Evolutionary conservation across 2,888 invertebrate species (phyloP).

Genomic region (Tipula vernalis): DNA sequence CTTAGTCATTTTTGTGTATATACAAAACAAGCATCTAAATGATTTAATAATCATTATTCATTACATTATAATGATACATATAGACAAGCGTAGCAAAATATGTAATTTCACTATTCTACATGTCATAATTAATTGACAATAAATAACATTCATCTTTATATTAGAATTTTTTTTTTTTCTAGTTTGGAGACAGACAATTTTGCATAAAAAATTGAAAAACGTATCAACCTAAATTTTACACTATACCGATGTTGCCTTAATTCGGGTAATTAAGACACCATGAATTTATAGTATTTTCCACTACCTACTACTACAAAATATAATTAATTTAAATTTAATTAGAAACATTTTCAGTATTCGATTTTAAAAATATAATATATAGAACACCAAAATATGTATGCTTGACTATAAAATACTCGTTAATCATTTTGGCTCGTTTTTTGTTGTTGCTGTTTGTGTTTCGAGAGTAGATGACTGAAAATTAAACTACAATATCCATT

Average conservation of each 20-base stretch:
- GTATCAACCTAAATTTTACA: too few relatives aligned
- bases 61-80: not conserved
- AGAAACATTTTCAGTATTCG: not conserved
- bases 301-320: not conserved
- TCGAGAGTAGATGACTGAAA: too few relatives aligned
- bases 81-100: not conserved
- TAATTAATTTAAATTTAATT: not conserved
- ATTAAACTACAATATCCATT: not conserved
- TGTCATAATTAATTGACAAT: not conserved
- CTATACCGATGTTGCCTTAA: not conserved
- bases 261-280: not conserved
- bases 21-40: not conserved
- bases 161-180: not conserved
- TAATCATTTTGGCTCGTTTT: not conserved
- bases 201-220: not conserved
- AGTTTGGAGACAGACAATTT: not conserved
- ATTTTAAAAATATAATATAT: not conserved
- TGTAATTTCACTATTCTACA: not conserved
- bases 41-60: not conserved
- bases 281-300: not conserved
- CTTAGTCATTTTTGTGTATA: not conserved
- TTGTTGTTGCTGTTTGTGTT: not conserved
- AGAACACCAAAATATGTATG: not conserved
- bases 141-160: not conserved
- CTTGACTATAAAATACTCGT: not conserved